Percentiles rank a stretch among this genome's conserved stretches.
Conservation (phyloP, 2,888 invertebrate species). For the Itoplectis maculator region DNA sequence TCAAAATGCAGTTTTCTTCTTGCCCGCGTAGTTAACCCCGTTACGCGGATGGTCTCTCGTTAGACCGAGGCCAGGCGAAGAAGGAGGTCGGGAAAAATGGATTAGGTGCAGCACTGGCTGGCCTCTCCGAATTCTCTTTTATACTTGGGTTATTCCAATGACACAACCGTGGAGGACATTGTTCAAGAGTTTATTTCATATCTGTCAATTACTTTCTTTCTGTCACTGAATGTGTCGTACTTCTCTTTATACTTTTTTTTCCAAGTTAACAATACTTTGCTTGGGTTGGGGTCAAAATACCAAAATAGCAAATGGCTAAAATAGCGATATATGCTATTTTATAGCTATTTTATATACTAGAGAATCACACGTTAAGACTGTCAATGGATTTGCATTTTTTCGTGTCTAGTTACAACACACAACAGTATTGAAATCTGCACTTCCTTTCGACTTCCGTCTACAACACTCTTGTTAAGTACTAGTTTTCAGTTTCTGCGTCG, state of each 20-base stretch:
- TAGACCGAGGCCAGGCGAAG: constrained; percentile 56
- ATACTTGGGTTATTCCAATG: constrained; percentile 11
- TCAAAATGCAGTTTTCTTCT: constrained; percentile 76
- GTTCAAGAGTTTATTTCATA: constrained; percentile 28
- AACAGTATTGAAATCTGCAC: not conserved
- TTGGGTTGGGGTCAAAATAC: too few relatives aligned
- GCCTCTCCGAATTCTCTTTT: constrained; percentile 15
- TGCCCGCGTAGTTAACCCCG: constrained; percentile 74
- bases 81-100: constrained; percentile 76
- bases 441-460: not conserved
- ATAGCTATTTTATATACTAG: too few relatives aligned
- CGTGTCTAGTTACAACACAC: not conserved
- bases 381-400: not conserved
- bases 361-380: too few relatives aligned
- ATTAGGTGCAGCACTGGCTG: constrained; percentile 71
- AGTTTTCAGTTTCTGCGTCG: not conserved
- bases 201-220: constrained; percentile 30
- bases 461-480: not conserved
- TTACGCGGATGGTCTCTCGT: constrained; percentile 73
- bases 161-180: constrained; percentile 39
- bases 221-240: constrained; percentile 18
- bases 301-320: too few relatives aligned
- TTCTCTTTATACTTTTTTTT: not conserved
- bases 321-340: too few relatives aligned
- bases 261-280: too few relatives aligned